Evolutionary conservation across 30 jellyfish, hydroid and myxozoan species (phyloP).

Genomic region (Sanderia malayensis): DNA sequence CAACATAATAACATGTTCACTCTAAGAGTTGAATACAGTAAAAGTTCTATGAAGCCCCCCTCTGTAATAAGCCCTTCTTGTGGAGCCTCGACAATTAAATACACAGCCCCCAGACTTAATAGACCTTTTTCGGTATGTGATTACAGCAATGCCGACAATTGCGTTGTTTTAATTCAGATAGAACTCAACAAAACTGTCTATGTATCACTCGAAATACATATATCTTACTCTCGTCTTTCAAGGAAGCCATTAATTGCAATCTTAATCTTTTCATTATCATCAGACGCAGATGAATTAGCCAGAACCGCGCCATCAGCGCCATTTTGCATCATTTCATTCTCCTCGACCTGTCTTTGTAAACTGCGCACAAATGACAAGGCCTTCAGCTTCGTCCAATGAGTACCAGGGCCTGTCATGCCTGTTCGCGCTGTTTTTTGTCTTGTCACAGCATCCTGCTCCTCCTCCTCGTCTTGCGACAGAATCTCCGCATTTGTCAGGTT

Average conservation of each 20-base stretch:
- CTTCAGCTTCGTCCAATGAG: slow-evolving; percentile 54
- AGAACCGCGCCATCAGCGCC: slow-evolving; percentile 19
- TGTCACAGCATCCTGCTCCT: slow-evolving; percentile 34
- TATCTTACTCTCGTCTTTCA: slow-evolving; percentile 23
- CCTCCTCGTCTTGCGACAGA: slow-evolving; percentile 95
- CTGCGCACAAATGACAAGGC: slow-evolving; percentile 68
- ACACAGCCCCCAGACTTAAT: too few relatives aligned
- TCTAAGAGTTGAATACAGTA: too few relatives aligned
- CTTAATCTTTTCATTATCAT: slow-evolving; percentile 25
- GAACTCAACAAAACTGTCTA: too few relatives aligned
- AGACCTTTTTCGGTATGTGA: too few relatives aligned
- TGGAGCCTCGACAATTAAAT: too few relatives aligned
- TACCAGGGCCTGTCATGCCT: slow-evolving; percentile 56
- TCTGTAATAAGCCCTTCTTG: too few relatives aligned
- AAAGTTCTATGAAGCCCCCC: too few relatives aligned
- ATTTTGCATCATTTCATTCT: slow-evolving; percentile 39
- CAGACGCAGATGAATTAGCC: slow-evolving; percentile 23
- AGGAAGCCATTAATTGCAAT: slow-evolving; percentile 6
- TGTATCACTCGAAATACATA: not conserved
- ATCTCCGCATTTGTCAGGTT: slow-evolving; percentile 94
- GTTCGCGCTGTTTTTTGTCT: slow-evolving; percentile 57
- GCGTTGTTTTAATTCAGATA: too few relatives aligned
- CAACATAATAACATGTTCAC: too few relatives aligned
- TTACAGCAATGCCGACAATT: too few relatives aligned
- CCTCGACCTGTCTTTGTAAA: slow-evolving; percentile 68